A percentile compares a stretch with the other conserved stretches of the same genome.
These are phyloP conservation scores for Suillia variegata DNA, from an alignment of 2,888 invertebrate species.

Conservation along the genomic window DNA sequence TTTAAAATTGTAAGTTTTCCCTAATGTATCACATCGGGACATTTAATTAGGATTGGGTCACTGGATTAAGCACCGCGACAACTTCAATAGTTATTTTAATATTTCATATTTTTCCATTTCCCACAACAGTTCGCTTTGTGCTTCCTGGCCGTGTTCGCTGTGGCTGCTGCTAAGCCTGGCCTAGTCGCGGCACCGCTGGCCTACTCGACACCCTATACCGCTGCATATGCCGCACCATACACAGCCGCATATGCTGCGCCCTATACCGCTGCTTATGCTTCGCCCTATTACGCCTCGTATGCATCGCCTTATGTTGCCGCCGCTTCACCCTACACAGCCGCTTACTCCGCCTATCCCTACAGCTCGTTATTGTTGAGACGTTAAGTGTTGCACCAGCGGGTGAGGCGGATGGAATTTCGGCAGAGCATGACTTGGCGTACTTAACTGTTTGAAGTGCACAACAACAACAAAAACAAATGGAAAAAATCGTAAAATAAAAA, in stretches of 20 bases:
- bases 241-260: constrained; percentile 48
- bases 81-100: no score
- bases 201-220: constrained; percentile 30
- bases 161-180: constrained; percentile 37
- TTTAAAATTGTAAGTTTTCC: constrained; percentile 33
- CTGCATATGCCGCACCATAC: constrained; percentile 33
- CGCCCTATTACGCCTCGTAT: not conserved
- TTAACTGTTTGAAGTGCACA: no score
- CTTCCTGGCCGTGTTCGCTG: constrained; percentile 34
- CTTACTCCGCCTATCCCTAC: not conserved
- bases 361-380: not conserved
- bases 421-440: not conserved
- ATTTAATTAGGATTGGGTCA: no score
- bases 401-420: no score
- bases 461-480: not conserved
- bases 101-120: not conserved
- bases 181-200: constrained; percentile 33
- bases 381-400: not conserved
- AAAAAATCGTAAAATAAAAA: not conserved
- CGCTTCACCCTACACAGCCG: not conserved
- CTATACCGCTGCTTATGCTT: constrained; percentile 43
- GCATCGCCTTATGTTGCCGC: not conserved
- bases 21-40: no score
- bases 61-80: no score
- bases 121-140: constrained; percentile 29